phyloP scores from a whole-genome alignment of 2,797 vertebrate species.

The Tadarida brasiliensis region DNA sequence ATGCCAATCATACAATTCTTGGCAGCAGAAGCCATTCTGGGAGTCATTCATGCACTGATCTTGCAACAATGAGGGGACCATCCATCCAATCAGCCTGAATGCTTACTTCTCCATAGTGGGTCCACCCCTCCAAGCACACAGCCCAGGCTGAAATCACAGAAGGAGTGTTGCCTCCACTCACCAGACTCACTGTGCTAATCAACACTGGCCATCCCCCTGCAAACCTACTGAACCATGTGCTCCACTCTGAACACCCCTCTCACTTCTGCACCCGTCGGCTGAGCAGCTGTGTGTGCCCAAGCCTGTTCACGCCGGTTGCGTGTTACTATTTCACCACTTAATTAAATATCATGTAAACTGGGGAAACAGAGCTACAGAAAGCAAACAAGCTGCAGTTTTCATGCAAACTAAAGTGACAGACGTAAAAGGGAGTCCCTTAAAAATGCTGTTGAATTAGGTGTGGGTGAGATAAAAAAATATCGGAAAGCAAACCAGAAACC shows the following conservation, averaged over 20 bases:
- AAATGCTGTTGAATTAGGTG: background rate
- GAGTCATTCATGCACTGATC: background rate
- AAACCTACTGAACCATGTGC: background rate
- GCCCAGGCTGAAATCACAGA: background rate
- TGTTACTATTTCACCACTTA: background rate
- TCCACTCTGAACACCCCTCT: background rate
- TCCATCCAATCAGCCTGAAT: background rate
- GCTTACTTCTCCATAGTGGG: background rate
- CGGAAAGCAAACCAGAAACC: constrained; percentile 50
- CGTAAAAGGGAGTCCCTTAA: constrained; percentile 13
- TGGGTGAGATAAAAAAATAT: constrained; percentile 3
- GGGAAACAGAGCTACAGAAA: background rate
- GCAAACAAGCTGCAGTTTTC: constrained; percentile 27
- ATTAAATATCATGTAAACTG: background rate
- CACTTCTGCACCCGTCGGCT: background rate
- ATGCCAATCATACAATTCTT: background rate
- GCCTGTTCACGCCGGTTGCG: background rate
- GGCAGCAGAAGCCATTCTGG: background rate
- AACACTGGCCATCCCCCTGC: background rate
- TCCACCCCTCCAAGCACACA: background rate
- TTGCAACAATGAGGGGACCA: background rate
- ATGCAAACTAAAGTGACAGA: background rate
- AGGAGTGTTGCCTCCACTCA: background rate
- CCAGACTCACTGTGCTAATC: background rate
- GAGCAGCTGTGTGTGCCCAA: background rate